Conservation (phyloP, 2,797 vertebrate species). For the Gephyroberyx darwinii region DNA sequence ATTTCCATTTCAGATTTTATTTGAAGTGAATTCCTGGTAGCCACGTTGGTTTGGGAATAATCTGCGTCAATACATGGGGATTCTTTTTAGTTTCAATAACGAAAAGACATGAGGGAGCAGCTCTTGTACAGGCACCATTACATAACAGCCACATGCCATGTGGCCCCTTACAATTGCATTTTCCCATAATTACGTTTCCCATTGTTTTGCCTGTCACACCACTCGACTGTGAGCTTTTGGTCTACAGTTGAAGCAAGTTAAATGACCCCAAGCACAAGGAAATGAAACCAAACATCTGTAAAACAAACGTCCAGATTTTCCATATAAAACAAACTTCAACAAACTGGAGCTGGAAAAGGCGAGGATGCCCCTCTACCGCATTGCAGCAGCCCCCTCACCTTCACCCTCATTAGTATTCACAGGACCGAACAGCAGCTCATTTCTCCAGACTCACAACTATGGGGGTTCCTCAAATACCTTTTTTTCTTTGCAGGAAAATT, state of each 20-base stretch:
- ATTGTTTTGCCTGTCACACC: too few species aligned
- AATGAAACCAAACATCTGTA: background rate
- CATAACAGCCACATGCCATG: too few species aligned
- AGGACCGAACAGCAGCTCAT: slow-evolving; percentile 53
- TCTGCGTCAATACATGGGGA: background rate
- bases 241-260: background rate
- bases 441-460: slow-evolving; percentile 43
- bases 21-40: background rate
- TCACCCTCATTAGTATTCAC: slow-evolving; percentile 79
- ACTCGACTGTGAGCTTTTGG: too few species aligned
- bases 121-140: background rate
- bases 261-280: background rate
- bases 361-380: slow-evolving; percentile 76
- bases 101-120: background rate
- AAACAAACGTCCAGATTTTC: background rate
- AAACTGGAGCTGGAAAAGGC: background rate
- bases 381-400: slow-evolving; percentile 79
- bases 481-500: slow-evolving; percentile 5
- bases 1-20: background rate
- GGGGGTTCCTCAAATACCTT: slow-evolving; percentile 64
- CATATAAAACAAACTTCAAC: background rate
- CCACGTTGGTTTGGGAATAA: background rate
- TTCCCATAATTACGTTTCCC: background rate
- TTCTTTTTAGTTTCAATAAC: background rate
- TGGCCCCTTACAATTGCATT: too few species aligned